Percentiles rank a stretch among this genome's conserved stretches.
phyloP scores from a whole-genome alignment of 2,888 invertebrate genomes.

The Aproaerema taeniolella region DNA sequence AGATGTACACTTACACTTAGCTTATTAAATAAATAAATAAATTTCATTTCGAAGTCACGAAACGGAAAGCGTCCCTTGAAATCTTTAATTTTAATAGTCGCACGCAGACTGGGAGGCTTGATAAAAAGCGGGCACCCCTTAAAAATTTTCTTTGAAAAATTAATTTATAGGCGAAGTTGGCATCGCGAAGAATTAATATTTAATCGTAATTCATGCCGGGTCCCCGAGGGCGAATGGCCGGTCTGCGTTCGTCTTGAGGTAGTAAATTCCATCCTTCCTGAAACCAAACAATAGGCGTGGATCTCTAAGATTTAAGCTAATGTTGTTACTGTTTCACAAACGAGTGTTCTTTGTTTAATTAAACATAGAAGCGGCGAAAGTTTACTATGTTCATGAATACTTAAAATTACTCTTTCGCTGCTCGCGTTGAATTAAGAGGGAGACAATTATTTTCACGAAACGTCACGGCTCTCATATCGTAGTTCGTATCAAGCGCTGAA shows the following conservation, averaged over 20 bases:
- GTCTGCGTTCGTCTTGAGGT: constrained; percentile 71
- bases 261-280: constrained; percentile 77
- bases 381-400: constrained; percentile 40
- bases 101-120: constrained; percentile 24
- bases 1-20: too few relatives aligned
- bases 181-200: constrained; percentile 43
- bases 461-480: too few relatives aligned
- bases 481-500: too few relatives aligned
- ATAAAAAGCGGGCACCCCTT: constrained; percentile 34
- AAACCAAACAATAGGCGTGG: constrained; percentile 50
- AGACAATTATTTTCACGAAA: constrained; percentile 4
- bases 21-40: too few relatives aligned
- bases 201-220: constrained; percentile 39
- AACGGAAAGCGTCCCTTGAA: too few relatives aligned
- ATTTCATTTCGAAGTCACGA: too few relatives aligned
- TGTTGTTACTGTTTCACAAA: constrained; percentile 41
- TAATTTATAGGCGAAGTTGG: constrained; percentile 55
- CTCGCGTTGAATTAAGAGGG: constrained; percentile 12
- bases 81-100: too few relatives aligned
- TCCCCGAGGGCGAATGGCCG: constrained; percentile 69
- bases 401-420: constrained; percentile 41
- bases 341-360: constrained; percentile 52
- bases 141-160: constrained; percentile 45
- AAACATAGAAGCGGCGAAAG: constrained; percentile 39
- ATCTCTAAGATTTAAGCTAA: constrained; percentile 49